Base-by-base conservation (phyloP, 92 coral and sea anemone genomes). In the Hydrozoanthus gracilis region DNA sequence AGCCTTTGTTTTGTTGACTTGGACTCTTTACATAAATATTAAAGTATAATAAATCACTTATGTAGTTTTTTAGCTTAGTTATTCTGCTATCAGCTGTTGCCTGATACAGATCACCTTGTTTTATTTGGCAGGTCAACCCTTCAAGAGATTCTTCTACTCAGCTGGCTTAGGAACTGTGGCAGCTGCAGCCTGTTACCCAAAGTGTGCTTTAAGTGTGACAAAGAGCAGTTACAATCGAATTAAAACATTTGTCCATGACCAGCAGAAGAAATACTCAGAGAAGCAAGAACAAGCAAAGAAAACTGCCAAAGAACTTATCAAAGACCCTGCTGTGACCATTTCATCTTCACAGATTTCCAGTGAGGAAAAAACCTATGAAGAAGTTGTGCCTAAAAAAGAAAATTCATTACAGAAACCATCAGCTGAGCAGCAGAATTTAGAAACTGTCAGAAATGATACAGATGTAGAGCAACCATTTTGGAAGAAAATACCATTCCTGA, bases 141-240 rank as follows among this genome's bases (percentile, higher is more conserved):
- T 95, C 73, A 91, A 95, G 76, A 93, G 99, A 78, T 74, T 90
- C 60, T 92, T 97, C 86, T 95, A 88, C 76, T 89, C 98, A 74
- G 95, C 89, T 11, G 96, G 94, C 51, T 90, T 97, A 87, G 99
- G 98, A 35, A 89, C 95, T 14, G 89, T 88, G 35, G 95, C 95
- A 10, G 92, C 95, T 61, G 93, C 98, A 0, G 78, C 89, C 54
- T 97, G 98, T 83, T 97, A 97, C 79, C 99, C 99, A 73, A 91
- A 84, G 17, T 88, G 92, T 67, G 98, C 99, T 51, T 90, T 91
- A 71, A 86, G 74, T 60, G 75, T 92, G 12, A 82, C 95, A 3
- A 90, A 89, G 83, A 89, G 69, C 50, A 90, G 89, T 44, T 95
- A 90, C 65, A 88, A 87, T 47, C 88, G 88, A 70, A 51, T 94